Conservation (phyloP, 2,888 invertebrate genomes). For the Brachyptera putata region DNA sequence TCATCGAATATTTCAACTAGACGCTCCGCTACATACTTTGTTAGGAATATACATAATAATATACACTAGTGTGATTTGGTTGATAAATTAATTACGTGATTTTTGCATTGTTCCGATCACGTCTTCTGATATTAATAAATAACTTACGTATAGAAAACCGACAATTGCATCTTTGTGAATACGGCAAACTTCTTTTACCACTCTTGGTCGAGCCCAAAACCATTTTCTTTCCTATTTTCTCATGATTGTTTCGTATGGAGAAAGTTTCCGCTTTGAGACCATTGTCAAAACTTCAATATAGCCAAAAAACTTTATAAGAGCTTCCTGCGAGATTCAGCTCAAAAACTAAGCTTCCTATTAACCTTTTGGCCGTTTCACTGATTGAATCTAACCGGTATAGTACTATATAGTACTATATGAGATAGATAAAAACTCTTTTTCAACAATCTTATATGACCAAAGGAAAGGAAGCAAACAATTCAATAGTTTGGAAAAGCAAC, state of each 20-base stretch:
- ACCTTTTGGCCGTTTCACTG: slow-evolving; percentile 27
- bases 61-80: no score
- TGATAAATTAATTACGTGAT: no score
- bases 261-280: slow-evolving; percentile 24
- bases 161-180: no score
- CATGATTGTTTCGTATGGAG: slow-evolving; percentile 26
- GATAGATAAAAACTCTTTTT: not conserved
- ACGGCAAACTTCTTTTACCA: no score
- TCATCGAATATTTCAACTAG: no score
- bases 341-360: slow-evolving; percentile 28
- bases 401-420: not conserved
- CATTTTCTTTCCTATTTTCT: slow-evolving; percentile 2
- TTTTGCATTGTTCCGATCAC: no score
- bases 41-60: no score
- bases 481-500: not conserved
- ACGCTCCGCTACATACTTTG: no score
- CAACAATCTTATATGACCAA: not conserved
- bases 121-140: no score
- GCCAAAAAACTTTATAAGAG: slow-evolving; percentile 25
- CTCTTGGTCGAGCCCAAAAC: no score
- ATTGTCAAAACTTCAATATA: slow-evolving; percentile 26
- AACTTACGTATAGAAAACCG: no score
- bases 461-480: slow-evolving; percentile 16
- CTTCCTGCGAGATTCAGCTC: slow-evolving; percentile 23
- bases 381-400: slow-evolving; percentile 23